Conservation (phyloP, 1,140 invertebrate species). For the Pogonognathellus flavescens region DNA sequence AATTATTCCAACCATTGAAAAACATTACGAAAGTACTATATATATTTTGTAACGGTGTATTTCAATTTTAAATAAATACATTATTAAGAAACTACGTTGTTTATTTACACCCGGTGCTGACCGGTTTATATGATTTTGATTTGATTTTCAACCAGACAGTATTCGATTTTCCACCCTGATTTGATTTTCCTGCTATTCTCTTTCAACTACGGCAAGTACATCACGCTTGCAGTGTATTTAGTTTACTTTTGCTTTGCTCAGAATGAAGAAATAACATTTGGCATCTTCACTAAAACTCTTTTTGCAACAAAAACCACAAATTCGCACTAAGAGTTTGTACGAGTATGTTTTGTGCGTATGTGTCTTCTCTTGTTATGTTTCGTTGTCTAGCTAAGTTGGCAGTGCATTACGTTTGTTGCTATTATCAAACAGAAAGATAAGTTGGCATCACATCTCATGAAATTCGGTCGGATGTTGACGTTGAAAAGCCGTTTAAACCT, state of each 20-base stretch:
- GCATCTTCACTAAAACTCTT: neutral
- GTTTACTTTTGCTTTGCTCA: constrained; percentile 7
- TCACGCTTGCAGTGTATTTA: too few relatives aligned
- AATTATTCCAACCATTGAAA: too few relatives aligned
- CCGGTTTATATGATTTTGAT: too few relatives aligned
- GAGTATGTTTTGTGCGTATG: neutral
- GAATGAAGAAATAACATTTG: constrained; percentile 10
- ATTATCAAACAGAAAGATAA: too few relatives aligned
- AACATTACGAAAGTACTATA: too few relatives aligned
- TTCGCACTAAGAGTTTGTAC: neutral
- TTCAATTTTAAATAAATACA: too few relatives aligned
- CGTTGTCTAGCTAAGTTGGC: constrained; percentile 9
- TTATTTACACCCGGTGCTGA: too few relatives aligned
- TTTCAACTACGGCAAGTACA: neutral
- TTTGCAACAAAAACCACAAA: constrained; percentile 15
- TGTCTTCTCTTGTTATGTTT: constrained; percentile 1
- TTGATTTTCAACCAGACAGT: neutral
- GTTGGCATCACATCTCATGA: constrained; percentile 16
- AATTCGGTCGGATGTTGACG: neutral
- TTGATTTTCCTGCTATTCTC: constrained; percentile 10
- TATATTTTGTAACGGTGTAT: too few relatives aligned
- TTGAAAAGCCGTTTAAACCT: constrained; percentile 32
- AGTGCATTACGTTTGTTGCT: neutral
- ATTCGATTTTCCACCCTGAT: constrained; percentile 14
- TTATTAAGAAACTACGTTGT: too few relatives aligned